phyloP scores from a whole-genome alignment of 2,797 vertebrate genomes.

The Poeciliopsis infans region DNA sequence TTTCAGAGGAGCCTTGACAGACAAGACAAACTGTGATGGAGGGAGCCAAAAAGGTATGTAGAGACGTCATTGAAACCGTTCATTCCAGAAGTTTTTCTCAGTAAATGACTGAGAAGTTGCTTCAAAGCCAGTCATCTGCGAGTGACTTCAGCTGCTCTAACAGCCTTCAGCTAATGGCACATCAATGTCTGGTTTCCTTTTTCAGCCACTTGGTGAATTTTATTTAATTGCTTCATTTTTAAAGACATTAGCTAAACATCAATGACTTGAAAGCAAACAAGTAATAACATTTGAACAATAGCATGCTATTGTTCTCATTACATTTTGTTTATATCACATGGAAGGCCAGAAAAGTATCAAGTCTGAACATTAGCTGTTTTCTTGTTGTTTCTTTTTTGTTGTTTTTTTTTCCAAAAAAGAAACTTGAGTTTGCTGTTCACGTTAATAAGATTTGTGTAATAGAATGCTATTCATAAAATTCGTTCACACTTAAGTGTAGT shows the following conservation, averaged over 20 bases:
- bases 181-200: not conserved
- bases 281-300: not conserved
- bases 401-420: not conserved
- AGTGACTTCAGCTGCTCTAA: not conserved
- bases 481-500: not conserved
- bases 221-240: not conserved
- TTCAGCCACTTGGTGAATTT: not conserved
- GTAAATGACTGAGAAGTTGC: not conserved
- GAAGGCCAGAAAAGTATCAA: not conserved
- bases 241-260: not conserved
- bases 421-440: not conserved
- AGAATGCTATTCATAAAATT: slow-evolving; percentile 13
- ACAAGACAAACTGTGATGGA: slow-evolving; percentile 58
- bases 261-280: not conserved
- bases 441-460: not conserved
- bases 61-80: slow-evolving; percentile 3
- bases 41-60: slow-evolving; percentile 69
- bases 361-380: not conserved
- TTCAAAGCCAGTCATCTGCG: not conserved
- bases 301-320: not conserved
- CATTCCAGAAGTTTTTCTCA: not conserved
- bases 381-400: not conserved
- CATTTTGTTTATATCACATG: not conserved
- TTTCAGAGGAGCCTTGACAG: slow-evolving; percentile 30
- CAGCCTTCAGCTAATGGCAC: not conserved